Evolutionary conservation across 35 echinoderm and acorn worm genomes (phyloP).

Genomic region (Anneissia japonica): DNA sequence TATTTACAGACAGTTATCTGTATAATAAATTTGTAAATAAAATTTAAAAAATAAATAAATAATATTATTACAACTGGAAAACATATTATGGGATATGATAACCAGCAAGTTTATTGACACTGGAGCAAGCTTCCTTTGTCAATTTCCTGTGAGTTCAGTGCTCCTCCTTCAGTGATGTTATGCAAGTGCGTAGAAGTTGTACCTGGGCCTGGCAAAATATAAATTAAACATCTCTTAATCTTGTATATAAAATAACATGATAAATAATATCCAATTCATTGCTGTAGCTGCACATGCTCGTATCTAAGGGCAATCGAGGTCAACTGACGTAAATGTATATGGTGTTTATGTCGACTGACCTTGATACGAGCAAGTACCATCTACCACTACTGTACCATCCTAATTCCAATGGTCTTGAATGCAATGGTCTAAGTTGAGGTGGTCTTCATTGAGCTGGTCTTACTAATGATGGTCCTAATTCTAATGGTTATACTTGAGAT

Average conservation of each 20-base stretch:
- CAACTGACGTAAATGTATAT: neutral
- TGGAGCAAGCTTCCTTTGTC: too few species aligned
- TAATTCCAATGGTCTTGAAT: neutral
- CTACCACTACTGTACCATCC: neutral
- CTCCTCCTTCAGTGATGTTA: conserved; percentile 74
- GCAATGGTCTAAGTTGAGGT: neutral
- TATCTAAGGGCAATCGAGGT: too few species aligned
- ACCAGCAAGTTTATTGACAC: too few species aligned
- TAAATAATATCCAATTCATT: too few species aligned
- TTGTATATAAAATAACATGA: neutral
- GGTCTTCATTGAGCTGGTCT: neutral
- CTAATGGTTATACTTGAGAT: too few species aligned
- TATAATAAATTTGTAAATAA: too few species aligned
- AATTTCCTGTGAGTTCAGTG: neutral
- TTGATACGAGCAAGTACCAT: neutral
- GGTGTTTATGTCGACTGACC: neutral
- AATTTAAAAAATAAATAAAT: too few species aligned
- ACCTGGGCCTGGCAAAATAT: conserved; percentile 79
- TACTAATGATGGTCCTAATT: too few species aligned
- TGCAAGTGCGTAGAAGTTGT: conserved; percentile 69
- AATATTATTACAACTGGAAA: too few species aligned
- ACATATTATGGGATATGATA: too few species aligned
- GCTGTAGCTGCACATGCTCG: too few species aligned
- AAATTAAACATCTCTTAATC: conserved; percentile 16
- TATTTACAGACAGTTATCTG: too few species aligned